Percentiles rank a stretch among this genome's conserved stretches.
These are phyloP conservation scores for Platycercus adscitus DNA, from an alignment of 2,113 vertebrate genomes.

Conservation along the genomic window DNA sequence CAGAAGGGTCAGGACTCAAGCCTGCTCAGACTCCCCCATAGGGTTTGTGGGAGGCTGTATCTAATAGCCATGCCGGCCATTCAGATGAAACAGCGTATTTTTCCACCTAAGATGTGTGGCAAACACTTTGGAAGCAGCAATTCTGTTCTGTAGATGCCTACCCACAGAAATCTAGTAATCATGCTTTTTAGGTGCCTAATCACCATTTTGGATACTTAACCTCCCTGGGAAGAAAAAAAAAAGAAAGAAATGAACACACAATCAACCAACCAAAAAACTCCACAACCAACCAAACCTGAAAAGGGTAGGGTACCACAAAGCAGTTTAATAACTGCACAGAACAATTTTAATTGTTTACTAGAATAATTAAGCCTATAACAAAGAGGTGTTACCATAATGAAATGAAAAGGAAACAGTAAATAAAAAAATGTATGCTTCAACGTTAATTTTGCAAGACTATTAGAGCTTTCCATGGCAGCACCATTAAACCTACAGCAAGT, in stretches of 20 bases:
- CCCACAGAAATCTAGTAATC: neutral
- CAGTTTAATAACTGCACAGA: neutral
- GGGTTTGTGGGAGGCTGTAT: neutral
- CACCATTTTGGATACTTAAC: neutral
- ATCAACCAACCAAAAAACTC: neutral
- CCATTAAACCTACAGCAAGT: neutral
- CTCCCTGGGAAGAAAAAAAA: neutral
- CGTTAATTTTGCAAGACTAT: neutral
- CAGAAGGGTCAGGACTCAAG: neutral
- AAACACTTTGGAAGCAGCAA: neutral
- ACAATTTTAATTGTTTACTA: neutral
- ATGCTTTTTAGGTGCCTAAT: neutral
- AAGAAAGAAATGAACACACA: neutral
- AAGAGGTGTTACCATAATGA: neutral
- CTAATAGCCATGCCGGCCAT: neutral
- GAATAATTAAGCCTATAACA: neutral
- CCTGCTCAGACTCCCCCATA: neutral
- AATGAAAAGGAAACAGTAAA: neutral
- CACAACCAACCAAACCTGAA: neutral
- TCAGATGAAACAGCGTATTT: neutral
- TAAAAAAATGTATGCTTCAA: neutral
- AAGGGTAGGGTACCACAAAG: neutral
- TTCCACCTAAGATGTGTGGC: neutral
- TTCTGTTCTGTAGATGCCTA: neutral
- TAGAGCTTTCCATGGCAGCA: neutral